Evolutionary conservation across 1,140 invertebrate species (phyloP).

Genomic region (Drosophila virilis): DNA sequence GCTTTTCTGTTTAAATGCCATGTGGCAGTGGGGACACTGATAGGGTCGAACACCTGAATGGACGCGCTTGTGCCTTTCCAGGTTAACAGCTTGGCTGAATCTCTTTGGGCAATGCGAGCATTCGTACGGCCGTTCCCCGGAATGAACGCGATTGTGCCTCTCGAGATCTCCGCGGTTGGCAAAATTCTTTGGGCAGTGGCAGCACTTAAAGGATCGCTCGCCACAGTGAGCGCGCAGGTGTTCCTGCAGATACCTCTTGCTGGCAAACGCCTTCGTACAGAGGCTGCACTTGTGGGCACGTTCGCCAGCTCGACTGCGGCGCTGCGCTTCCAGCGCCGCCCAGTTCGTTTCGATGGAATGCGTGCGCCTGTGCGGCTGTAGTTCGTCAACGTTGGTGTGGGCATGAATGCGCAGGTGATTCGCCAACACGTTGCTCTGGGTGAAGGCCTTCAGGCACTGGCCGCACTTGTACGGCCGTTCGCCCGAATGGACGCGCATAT

Average conservation of each 20-base stretch:
- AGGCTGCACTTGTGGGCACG: not conserved
- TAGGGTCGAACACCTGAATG: slow-evolving; percentile 98
- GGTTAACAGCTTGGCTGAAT: slow-evolving; percentile 99
- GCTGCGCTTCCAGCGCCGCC: not conserved
- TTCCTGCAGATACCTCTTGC: slow-evolving; percentile 95
- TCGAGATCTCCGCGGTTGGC: slow-evolving; percentile 99
- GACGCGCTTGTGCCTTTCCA: slow-evolving; percentile 99
- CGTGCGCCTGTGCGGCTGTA: too few relatives aligned
- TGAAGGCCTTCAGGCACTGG: slow-evolving; percentile 15
- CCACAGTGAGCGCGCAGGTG: slow-evolving; percentile 98
- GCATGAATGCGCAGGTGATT: not conserved
- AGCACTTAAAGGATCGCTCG: slow-evolving; percentile 99
- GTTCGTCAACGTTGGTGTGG: not conserved
- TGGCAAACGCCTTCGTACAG: not conserved
- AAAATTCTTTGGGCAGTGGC: slow-evolving; percentile 98
- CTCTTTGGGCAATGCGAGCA: slow-evolving; percentile 98
- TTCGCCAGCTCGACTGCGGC: not conserved
- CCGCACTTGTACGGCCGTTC: slow-evolving; percentile 12
- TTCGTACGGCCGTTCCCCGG: slow-evolving; percentile 99
- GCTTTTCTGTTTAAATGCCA: slow-evolving; percentile 98
- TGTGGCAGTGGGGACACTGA: slow-evolving; percentile 97
- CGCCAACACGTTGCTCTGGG: slow-evolving; percentile 5
- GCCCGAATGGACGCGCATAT: slow-evolving; percentile 18
- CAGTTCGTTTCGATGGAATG: not conserved
- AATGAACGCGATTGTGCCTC: slow-evolving; percentile 98